Evolutionary conservation across 2,888 invertebrate species (phyloP).

Genomic region (Plagiodera versicolora): DNA sequence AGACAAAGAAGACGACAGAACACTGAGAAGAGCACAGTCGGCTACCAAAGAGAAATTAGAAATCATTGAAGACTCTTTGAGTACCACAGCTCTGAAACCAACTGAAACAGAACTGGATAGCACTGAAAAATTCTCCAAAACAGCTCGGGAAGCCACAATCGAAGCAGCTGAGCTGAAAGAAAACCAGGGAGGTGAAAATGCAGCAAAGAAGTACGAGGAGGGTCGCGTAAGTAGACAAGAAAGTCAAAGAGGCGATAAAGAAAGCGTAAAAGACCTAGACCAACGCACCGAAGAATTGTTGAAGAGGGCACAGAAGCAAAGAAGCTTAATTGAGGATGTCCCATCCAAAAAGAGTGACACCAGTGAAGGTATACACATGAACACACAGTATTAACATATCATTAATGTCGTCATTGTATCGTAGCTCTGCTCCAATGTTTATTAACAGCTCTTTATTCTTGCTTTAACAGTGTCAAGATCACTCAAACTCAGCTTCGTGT

Average conservation of each 20-base stretch:
- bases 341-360: conserved; percentile 54
- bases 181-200: conserved; percentile 21
- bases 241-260: conserved; percentile 43
- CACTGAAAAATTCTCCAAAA: conserved; percentile 50
- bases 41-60: conserved; percentile 36
- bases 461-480: not conserved
- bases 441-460: not conserved
- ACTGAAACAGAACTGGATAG: conserved; percentile 10
- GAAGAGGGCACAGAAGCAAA: conserved; percentile 67
- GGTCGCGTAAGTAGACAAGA: conserved; percentile 34
- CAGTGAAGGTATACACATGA: conserved; percentile 38
- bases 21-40: conserved; percentile 45
- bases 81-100: conserved; percentile 17
- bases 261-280: conserved; percentile 60
- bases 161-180: conserved; percentile 38
- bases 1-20: conserved; percentile 36
- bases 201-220: conserved; percentile 31
- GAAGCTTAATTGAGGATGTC: conserved; percentile 71
- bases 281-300: conserved; percentile 66
- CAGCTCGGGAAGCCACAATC: conserved; percentile 37
- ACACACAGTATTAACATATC: conserved; percentile 7
- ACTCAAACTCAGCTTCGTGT: not conserved
- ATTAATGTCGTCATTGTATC: not conserved
- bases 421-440: too few relatives aligned
- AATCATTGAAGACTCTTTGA: conserved; percentile 22